Percentiles rank a stretch among this genome's conserved stretches.
These are phyloP conservation scores for Orchesellides sinensis DNA, from an alignment of 2,888 invertebrate genomes.

Conservation along the genomic window DNA sequence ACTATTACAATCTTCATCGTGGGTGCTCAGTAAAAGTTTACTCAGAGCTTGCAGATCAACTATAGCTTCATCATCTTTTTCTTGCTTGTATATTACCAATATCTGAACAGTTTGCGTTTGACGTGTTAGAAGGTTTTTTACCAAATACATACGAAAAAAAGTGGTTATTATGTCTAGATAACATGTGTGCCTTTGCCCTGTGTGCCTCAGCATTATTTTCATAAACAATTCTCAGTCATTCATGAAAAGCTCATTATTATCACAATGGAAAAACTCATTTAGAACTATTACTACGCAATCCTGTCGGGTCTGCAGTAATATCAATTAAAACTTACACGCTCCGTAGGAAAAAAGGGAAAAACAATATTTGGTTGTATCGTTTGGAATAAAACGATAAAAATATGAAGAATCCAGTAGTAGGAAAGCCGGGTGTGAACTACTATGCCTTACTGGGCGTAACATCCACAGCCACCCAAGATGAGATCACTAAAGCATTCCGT, in stretches of 20 bases:
- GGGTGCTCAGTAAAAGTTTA: too few relatives aligned
- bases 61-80: too few relatives aligned
- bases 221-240: not conserved
- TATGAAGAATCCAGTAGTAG: constrained; percentile 54
- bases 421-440: constrained; percentile 66
- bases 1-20: too few relatives aligned
- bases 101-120: too few relatives aligned
- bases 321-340: not conserved
- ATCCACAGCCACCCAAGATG: constrained; percentile 68
- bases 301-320: too few relatives aligned
- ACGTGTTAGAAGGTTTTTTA: too few relatives aligned
- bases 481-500: constrained; percentile 66
- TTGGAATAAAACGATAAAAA: not conserved
- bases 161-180: too few relatives aligned
- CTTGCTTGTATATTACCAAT: too few relatives aligned
- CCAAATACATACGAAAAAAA: too few relatives aligned
- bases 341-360: not conserved
- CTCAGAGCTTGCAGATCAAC: too few relatives aligned
- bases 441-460: constrained; percentile 68
- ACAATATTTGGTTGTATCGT: not conserved
- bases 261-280: not conserved
- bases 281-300: not conserved
- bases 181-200: too few relatives aligned
- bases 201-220: too few relatives aligned
- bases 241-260: not conserved